phyloP scores from a whole-genome alignment of 2,113 vertebrate species.

The Actenoides hombroni region DNA sequence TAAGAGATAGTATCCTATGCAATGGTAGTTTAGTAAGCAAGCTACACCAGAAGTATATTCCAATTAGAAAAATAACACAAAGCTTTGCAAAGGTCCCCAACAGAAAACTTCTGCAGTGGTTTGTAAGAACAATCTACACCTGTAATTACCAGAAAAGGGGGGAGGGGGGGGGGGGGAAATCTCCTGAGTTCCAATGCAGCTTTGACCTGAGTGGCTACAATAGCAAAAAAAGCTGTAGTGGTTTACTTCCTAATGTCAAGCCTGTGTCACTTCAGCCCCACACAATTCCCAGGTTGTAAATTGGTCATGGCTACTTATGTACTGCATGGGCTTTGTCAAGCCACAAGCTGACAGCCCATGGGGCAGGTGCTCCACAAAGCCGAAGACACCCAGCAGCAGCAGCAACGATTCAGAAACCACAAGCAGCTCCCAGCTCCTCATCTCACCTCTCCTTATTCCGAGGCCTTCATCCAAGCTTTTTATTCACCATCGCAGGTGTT shows the following conservation, averaged over 20 bases:
- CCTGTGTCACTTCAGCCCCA: background rate
- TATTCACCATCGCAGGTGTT: background rate
- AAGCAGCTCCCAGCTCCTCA: background rate
- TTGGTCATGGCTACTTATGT: background rate
- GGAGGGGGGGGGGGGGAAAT: background rate
- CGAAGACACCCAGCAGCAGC: background rate
- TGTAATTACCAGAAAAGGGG: background rate
- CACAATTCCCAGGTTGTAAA: background rate
- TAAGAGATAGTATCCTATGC: accelerated
- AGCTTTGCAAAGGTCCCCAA: background rate
- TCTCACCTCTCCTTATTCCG: background rate
- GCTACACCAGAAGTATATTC: background rate
- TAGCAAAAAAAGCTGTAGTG: background rate
- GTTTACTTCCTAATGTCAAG: background rate
- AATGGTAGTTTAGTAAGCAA: accelerated
- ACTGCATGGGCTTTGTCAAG: accelerated
- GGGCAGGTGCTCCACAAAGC: background rate
- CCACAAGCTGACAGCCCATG: accelerated
- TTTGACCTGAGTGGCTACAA: background rate
- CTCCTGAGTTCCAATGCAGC: background rate
- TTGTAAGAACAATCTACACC: background rate
- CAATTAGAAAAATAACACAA: background rate
- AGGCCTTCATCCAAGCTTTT: background rate
- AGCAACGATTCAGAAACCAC: background rate
- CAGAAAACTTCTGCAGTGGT: background rate